A percentile compares a stretch with the other conserved stretches of the same genome.
Conservation (phyloP, 92 coral and sea anemone genomes). For the Bergia puertoricense region DNA sequence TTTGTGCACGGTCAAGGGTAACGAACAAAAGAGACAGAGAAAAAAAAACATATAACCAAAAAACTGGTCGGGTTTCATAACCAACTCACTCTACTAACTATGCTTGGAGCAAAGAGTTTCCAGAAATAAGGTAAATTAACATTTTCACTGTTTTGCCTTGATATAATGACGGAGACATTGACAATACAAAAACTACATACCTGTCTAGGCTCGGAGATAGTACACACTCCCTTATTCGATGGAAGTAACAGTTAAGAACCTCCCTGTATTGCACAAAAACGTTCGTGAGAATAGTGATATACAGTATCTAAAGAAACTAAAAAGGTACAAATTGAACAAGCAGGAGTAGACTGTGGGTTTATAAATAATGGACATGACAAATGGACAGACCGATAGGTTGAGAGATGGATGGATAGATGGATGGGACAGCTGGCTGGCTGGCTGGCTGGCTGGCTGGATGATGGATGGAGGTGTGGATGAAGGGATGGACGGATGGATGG, state of each 20-base stretch:
- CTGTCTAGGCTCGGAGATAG: conserved; percentile 18
- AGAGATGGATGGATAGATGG: not conserved
- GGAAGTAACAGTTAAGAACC: not conserved
- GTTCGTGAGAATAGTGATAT: not conserved
- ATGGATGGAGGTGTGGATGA: not conserved
- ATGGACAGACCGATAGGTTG: not conserved
- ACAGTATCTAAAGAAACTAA: not conserved
- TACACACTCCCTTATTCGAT: conserved; percentile 12
- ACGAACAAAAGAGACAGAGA: too few species aligned
- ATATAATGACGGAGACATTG: too few species aligned
- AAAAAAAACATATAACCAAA: too few species aligned
- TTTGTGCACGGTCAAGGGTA: too few species aligned
- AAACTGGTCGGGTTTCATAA: too few species aligned
- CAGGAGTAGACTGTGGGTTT: too few species aligned
- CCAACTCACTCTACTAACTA: too few species aligned
- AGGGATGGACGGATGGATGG: not conserved
- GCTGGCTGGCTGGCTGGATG: not conserved
- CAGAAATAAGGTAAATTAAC: too few species aligned
- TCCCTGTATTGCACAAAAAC: not conserved
- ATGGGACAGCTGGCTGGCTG: not conserved
- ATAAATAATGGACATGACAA: not conserved
- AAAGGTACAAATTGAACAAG: not conserved
- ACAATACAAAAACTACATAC: not conserved
- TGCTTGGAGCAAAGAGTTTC: too few species aligned
- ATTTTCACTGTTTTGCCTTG: too few species aligned